Evolutionary conservation across 2,797 vertebrate genomes (phyloP).

Genomic region (Rousettus madagascariensis): DNA sequence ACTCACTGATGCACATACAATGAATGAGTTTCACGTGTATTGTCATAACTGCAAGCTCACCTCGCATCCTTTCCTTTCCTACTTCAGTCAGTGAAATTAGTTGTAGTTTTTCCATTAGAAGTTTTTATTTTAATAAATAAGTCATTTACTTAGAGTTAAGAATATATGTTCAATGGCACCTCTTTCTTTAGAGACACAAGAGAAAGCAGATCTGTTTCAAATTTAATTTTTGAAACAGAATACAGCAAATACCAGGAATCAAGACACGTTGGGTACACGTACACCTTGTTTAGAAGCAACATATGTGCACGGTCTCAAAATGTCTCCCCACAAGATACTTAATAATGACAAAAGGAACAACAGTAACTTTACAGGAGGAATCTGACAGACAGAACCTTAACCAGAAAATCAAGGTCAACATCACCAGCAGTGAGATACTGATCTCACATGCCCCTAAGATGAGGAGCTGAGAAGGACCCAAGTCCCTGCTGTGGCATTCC

Average conservation of each 20-base stretch:
- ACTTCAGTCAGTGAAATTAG: too few species aligned
- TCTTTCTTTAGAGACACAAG: too few species aligned
- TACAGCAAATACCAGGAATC: not conserved
- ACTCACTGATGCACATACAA: too few species aligned
- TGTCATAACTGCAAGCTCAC: too few species aligned
- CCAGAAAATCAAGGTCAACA: not conserved
- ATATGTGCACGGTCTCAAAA: not conserved
- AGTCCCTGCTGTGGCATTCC: accelerated
- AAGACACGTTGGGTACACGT: too few species aligned
- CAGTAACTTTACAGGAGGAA: not conserved
- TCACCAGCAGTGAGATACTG: accelerated
- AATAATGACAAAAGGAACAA: not conserved
- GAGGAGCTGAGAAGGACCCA: not conserved
- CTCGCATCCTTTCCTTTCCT: too few species aligned
- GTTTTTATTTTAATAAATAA: too few species aligned
- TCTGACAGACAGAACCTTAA: too few species aligned
- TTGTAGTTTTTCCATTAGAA: too few species aligned
- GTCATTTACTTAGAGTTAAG: too few species aligned
- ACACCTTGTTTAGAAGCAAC: not conserved
- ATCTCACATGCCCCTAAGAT: accelerated
- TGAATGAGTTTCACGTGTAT: too few species aligned
- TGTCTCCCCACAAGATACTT: not conserved
- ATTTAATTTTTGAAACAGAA: not conserved
- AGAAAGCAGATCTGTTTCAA: not conserved
- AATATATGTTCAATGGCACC: too few species aligned